Evolutionary conservation across 2,888 invertebrate species (phyloP).

Genomic region (Eupeodes luniger): DNA sequence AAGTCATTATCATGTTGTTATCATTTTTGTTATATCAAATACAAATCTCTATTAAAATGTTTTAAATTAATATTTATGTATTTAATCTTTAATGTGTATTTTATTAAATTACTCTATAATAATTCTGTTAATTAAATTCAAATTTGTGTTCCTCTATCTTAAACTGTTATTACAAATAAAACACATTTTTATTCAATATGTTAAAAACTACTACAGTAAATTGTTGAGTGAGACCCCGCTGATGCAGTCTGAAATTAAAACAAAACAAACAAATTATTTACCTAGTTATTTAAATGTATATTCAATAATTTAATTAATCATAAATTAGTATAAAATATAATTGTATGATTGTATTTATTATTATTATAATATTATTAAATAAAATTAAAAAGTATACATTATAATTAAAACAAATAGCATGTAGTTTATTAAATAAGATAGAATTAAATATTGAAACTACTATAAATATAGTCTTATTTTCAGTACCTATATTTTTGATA

Average conservation of each 20-base stretch:
- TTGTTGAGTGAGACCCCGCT: slow-evolving; percentile 68
- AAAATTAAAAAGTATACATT: neutral
- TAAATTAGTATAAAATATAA: neutral
- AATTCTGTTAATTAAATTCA: slow-evolving; percentile 43
- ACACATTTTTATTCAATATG: slow-evolving; percentile 55
- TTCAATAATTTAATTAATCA: slow-evolving; percentile 9
- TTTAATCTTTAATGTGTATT: slow-evolving; percentile 35
- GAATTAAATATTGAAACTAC: neutral
- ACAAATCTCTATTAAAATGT: neutral
- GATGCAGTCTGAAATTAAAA: slow-evolving; percentile 48
- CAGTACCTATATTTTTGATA: neutral
- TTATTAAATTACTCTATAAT: slow-evolving; percentile 17
- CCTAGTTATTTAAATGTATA: slow-evolving; percentile 22
- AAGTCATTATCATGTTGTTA: neutral
- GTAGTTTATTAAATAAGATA: neutral
- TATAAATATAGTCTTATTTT: neutral
- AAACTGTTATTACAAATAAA: slow-evolving; percentile 36
- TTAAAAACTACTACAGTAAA: slow-evolving; percentile 52
- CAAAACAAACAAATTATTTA: slow-evolving; percentile 33
- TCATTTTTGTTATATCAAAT: neutral
- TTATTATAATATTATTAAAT: neutral
- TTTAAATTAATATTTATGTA: neutral
- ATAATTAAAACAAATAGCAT: neutral
- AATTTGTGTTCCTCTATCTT: slow-evolving; percentile 57
- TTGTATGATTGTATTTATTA: slow-evolving; percentile 12